These are phyloP conservation scores for Pyrochroa serraticornis DNA, from an alignment of 2,888 invertebrate genomes.

Conservation along the genomic window DNA sequence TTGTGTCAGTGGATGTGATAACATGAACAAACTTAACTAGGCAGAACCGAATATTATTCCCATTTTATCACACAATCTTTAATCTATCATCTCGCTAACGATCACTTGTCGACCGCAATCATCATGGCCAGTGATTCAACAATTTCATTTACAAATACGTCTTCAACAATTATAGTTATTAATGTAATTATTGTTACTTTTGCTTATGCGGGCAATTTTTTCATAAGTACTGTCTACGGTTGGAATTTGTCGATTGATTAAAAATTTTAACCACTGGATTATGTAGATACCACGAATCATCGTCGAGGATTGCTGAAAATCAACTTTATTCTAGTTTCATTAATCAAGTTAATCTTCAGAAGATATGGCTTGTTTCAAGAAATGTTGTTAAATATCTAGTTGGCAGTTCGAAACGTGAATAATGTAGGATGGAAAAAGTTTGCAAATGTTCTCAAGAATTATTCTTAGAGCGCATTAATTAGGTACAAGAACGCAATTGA, in stretches of 20 bases:
- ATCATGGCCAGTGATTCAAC: constrained; percentile 34
- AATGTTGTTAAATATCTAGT: too few relatives aligned
- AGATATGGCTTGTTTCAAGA: too few relatives aligned
- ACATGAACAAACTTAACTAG: constrained; percentile 7
- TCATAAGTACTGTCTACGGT: not conserved
- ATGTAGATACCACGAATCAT: too few relatives aligned
- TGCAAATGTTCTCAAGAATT: too few relatives aligned
- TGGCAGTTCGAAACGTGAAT: too few relatives aligned
- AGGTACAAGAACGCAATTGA: too few relatives aligned
- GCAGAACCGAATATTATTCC: constrained; percentile 18
- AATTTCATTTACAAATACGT: constrained; percentile 30
- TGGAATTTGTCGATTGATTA: not conserved
- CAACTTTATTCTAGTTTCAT: constrained; percentile 1
- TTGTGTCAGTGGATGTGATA: not conserved
- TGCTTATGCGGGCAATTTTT: not conserved
- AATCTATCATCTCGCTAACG: constrained; percentile 32
- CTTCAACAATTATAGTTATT: constrained; percentile 23
- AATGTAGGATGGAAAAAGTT: too few relatives aligned
- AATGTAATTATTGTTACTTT: constrained; percentile 22
- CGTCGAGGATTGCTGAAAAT: too few relatives aligned
- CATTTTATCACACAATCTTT: constrained; percentile 27
- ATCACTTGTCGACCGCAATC: constrained; percentile 26
- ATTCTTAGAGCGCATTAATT: too few relatives aligned
- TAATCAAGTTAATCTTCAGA: not conserved
- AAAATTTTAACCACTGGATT: too few relatives aligned